Evolutionary conservation across 2,888 invertebrate genomes (phyloP).

Genomic region (Amiota minor): DNA sequence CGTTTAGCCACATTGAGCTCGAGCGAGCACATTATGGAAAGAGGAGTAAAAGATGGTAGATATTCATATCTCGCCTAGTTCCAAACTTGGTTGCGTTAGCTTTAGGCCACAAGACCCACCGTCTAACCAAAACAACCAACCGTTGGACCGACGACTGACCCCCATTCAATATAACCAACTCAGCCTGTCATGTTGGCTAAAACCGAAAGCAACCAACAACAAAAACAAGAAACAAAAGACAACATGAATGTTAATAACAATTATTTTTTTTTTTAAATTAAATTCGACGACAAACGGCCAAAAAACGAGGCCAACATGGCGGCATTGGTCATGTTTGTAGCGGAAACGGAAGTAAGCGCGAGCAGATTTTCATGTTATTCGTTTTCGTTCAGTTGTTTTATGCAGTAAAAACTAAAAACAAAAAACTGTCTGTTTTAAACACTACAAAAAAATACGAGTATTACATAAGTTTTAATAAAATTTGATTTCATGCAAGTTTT

Average conservation of each 20-base stretch:
- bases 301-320: constrained; percentile 35
- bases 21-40: too few relatives aligned
- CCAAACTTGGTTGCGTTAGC: neutral
- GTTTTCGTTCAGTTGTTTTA: neutral
- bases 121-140: too few relatives aligned
- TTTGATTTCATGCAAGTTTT: neutral
- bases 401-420: neutral
- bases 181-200: too few relatives aligned
- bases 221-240: neutral
- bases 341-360: constrained; percentile 57
- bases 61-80: neutral
- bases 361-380: constrained; percentile 35
- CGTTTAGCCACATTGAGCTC: neutral
- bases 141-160: too few relatives aligned
- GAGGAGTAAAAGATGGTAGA: neutral
- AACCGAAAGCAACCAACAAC: neutral
- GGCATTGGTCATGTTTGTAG: constrained; percentile 36
- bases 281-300: neutral
- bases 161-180: too few relatives aligned
- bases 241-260: neutral
- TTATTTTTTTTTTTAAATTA: constrained; percentile 6
- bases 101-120: neutral
- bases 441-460: neutral
- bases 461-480: neutral
- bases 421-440: neutral